Conservation (phyloP, 1,140 invertebrate species). For the Achatina immaculata region DNA sequence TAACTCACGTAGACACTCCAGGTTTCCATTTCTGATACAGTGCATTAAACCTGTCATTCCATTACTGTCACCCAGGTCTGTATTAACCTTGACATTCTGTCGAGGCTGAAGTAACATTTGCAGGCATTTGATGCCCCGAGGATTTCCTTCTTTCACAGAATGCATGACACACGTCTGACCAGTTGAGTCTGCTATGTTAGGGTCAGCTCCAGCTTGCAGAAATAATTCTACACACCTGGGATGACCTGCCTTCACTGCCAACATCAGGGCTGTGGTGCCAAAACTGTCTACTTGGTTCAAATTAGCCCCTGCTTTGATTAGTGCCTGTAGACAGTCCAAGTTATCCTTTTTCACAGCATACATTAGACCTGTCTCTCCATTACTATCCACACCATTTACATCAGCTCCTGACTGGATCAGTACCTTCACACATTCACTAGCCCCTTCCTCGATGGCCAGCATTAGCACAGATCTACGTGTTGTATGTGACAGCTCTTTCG, state of each 20-base stretch:
- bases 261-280: background rate
- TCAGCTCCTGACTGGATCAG: background rate
- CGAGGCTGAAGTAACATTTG: background rate
- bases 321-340: background rate
- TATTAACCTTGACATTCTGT: background rate
- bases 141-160: background rate
- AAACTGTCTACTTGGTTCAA: background rate
- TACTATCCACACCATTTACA: background rate
- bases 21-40: background rate
- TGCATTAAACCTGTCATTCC: constrained; percentile 5
- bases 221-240: background rate
- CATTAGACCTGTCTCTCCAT: constrained; percentile 1
- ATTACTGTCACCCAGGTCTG: background rate
- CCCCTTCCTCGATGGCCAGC: background rate
- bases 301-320: constrained; percentile 6
- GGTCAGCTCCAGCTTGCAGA: background rate
- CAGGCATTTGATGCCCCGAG: background rate
- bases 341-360: background rate
- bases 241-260: background rate
- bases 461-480: background rate
- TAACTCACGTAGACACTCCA: background rate
- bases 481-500: background rate
- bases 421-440: background rate
- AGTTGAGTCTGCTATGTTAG: background rate
- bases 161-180: background rate